Evolutionary conservation across 2,797 vertebrate species (phyloP).

Genomic region (Micromesistius poutassou): DNA sequence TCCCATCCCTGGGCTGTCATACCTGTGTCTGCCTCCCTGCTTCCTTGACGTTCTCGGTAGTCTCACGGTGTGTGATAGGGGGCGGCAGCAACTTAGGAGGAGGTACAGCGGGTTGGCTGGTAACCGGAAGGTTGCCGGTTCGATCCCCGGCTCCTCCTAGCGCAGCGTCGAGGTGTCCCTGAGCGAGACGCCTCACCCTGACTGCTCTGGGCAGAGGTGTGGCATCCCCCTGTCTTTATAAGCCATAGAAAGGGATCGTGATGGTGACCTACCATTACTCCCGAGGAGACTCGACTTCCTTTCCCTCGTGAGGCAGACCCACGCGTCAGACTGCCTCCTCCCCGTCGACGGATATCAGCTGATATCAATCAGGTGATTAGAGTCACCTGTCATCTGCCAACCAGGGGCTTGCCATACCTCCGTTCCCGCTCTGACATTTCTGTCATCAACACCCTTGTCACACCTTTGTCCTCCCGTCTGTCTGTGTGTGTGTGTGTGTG

Average conservation of each 20-base stretch:
- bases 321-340: background rate
- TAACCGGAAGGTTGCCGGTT: no score
- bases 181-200: no score
- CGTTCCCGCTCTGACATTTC: background rate
- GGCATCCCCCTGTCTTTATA: no score
- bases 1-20: background rate
- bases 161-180: no score
- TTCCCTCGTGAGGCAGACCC: background rate
- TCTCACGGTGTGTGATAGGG: background rate
- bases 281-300: no score
- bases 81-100: no score
- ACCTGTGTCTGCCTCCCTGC: background rate
- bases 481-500: background rate
- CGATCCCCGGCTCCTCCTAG: no score
- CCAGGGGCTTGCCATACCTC: background rate
- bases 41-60: background rate
- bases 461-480: background rate
- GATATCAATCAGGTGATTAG: background rate
- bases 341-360: background rate
- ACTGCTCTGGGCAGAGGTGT: no score
- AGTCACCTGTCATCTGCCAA: background rate
- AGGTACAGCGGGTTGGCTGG: no score
- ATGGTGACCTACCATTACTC: no score
- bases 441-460: background rate
- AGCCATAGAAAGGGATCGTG: no score